Conservation (phyloP, 1,140 invertebrate species). For the Drosophila mayri region DNA sequence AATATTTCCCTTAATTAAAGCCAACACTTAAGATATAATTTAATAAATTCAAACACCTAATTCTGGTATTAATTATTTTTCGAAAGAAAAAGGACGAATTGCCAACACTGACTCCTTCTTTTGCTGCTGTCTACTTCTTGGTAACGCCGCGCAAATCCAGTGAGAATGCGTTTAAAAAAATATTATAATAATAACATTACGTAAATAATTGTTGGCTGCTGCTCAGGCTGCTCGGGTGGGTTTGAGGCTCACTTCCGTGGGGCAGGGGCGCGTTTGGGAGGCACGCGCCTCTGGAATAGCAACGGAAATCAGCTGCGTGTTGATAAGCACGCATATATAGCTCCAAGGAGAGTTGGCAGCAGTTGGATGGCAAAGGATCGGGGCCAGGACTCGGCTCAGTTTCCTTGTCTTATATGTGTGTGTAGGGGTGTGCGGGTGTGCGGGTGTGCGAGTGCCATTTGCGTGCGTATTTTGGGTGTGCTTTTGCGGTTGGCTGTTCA, state of each 20-base stretch:
- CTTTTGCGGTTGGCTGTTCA: slow-evolving; percentile 56
- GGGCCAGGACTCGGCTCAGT: slow-evolving; percentile 18
- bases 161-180: slow-evolving; percentile 83
- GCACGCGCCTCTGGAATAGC: slow-evolving; percentile 74
- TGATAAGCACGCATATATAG: slow-evolving; percentile 74
- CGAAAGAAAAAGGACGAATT: neutral
- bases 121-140: slow-evolving; percentile 44
- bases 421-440: slow-evolving; percentile 1
- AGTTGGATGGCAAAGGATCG: slow-evolving; percentile 12
- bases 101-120: slow-evolving; percentile 20
- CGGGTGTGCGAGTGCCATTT: slow-evolving; percentile 43
- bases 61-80: neutral
- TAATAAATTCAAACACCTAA: no score
- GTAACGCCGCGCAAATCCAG: slow-evolving; percentile 72
- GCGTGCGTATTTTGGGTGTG: slow-evolving; percentile 78
- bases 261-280: slow-evolving; percentile 20
- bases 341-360: slow-evolving; percentile 43
- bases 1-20: neutral
- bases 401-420: slow-evolving; percentile 20
- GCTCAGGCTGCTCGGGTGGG: slow-evolving; percentile 16
- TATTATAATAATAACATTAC: slow-evolving; percentile 84
- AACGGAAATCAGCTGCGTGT: slow-evolving; percentile 82
- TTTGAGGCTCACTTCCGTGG: slow-evolving; percentile 6
- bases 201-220: slow-evolving; percentile 81
- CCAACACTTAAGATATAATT: neutral